Evolutionary conservation across 2,888 invertebrate genomes (phyloP).

Genomic region (Sphaerophoria rueppellii): DNA sequence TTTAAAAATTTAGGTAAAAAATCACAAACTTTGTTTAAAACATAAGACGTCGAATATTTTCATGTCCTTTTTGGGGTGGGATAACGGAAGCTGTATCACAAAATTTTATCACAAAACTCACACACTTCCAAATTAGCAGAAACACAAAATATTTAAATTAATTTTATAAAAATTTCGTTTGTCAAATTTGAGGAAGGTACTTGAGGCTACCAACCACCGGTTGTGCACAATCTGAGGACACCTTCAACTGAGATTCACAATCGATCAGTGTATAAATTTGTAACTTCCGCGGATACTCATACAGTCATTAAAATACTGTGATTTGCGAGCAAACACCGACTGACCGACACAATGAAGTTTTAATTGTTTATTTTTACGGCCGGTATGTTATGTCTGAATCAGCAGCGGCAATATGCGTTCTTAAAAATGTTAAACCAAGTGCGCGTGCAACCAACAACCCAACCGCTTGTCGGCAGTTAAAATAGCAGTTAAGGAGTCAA

Average conservation of each 20-base stretch:
- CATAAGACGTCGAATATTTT: slow-evolving; percentile 71
- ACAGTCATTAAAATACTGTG: slow-evolving; percentile 22
- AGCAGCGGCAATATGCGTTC: slow-evolving; percentile 29
- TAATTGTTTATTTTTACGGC: slow-evolving; percentile 6
- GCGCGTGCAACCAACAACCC: slow-evolving; percentile 37
- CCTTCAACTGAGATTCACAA: slow-evolving; percentile 23
- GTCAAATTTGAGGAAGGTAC: neutral
- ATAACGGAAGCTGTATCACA: slow-evolving; percentile 43
- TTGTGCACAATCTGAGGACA: slow-evolving; percentile 32
- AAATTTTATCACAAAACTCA: slow-evolving; percentile 29
- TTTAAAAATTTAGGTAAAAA: slow-evolving; percentile 14
- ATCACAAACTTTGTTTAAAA: slow-evolving; percentile 71
- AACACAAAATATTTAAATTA: slow-evolving; percentile 3
- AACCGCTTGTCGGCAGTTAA: slow-evolving; percentile 38
- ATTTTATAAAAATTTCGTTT: neutral
- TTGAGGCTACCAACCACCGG: slow-evolving; percentile 8
- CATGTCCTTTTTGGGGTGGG: slow-evolving; percentile 60
- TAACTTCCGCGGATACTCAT: slow-evolving; percentile 34
- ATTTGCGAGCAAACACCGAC: slow-evolving; percentile 13
- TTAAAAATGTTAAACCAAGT: slow-evolving; percentile 31
- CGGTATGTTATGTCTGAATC: slow-evolving; percentile 1
- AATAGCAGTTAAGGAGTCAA: slow-evolving; percentile 33
- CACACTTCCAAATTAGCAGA: slow-evolving; percentile 24
- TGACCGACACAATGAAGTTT: slow-evolving; percentile 40
- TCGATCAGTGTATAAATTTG: slow-evolving; percentile 41